Conservation (phyloP, 2,797 vertebrate species). For the Pogonophryne albipinna region DNA sequence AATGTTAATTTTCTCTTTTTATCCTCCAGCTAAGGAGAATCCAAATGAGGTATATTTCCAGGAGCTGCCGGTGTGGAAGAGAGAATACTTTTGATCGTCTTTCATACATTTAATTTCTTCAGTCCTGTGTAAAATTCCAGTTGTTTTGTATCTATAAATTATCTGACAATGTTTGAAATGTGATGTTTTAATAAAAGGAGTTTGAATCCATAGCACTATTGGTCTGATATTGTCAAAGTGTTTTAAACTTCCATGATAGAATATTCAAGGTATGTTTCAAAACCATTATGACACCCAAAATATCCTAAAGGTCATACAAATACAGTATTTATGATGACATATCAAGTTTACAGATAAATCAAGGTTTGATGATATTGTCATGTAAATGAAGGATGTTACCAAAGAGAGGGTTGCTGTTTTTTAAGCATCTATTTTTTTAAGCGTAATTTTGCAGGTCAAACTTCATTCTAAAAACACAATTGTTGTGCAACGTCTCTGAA, state of each 20-base stretch:
- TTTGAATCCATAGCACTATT: conserved; percentile 66
- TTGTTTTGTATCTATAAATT: conserved; percentile 64
- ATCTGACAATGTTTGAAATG: conserved; percentile 54
- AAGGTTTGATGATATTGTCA: background rate
- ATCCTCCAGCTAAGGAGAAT: conserved; percentile 76
- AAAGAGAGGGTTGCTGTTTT: background rate
- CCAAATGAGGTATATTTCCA: conserved; percentile 81
- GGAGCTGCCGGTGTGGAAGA: conserved; percentile 85
- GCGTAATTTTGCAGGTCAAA: background rate
- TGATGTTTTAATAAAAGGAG: conserved; percentile 79
- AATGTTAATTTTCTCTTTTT: background rate
- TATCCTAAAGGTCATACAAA: background rate
- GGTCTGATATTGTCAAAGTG: conserved; percentile 9
- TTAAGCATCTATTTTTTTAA: background rate
- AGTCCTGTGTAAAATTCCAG: conserved; percentile 17
- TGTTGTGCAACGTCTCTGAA: background rate
- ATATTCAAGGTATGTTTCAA: background rate
- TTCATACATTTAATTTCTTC: conserved; percentile 25
- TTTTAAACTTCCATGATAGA: background rate
- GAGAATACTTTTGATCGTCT: conserved; percentile 80
- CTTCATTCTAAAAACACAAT: background rate
- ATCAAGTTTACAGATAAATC: background rate
- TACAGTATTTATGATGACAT: background rate
- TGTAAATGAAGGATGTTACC: background rate
- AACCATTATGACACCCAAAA: background rate